phyloP scores from a whole-genome alignment of 2,113 vertebrate genomes.

The Panurus biarmicus region DNA sequence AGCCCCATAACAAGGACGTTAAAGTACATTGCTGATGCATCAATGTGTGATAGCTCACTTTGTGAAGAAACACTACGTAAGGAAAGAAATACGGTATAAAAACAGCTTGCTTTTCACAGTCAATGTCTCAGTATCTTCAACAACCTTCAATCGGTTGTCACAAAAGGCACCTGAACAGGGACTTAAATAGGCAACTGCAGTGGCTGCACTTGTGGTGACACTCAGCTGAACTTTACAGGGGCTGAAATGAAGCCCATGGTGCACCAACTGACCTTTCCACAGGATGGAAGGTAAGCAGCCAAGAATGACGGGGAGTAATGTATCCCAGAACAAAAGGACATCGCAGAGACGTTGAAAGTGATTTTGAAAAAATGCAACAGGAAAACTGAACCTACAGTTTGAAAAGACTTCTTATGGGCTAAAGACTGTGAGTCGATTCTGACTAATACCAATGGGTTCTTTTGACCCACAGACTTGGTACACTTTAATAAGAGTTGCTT shows the following conservation, averaged over 20 bases:
- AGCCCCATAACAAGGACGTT: background rate
- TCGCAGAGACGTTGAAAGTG: background rate
- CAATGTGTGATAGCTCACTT: no score
- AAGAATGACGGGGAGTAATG: fast-evolving
- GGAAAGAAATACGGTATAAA: background rate
- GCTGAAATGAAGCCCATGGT: background rate
- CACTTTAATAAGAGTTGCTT: no score
- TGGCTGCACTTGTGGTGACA: background rate
- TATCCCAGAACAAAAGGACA: background rate
- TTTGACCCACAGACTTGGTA: background rate
- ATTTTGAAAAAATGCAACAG: background rate
- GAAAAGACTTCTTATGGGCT: background rate
- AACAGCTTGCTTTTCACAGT: background rate
- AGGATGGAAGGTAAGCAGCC: no score
- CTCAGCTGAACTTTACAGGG: background rate
- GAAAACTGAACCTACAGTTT: background rate
- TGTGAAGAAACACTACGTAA: background rate
- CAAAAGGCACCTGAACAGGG: background rate
- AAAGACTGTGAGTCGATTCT: background rate
- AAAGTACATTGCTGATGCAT: background rate
- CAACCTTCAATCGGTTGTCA: no score
- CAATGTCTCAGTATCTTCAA: background rate
- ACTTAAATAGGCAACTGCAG: no score
- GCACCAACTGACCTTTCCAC: no score
- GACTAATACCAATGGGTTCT: no score